A percentile compares a stretch with the other conserved stretches of the same genome.
These are phyloP conservation scores for Caenorhabditis angaria DNA, from an alignment of 2,888 invertebrate species.

Conservation along the genomic window DNA sequence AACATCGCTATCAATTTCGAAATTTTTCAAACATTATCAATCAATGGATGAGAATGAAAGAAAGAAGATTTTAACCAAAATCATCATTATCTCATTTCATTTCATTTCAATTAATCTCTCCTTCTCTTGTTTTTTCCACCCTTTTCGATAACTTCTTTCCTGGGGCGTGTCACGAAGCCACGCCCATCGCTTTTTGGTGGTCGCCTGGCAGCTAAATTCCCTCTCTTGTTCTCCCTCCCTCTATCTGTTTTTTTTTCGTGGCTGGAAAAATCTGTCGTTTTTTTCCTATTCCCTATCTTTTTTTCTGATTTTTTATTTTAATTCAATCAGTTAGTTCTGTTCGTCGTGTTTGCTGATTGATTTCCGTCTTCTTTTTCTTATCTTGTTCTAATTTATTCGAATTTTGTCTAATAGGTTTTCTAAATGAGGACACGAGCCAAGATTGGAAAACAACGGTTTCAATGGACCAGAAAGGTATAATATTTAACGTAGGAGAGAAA, in stretches of 20 bases:
- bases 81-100: conserved; percentile 11
- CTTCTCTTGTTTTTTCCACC: conserved; percentile 11
- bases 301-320: conserved; percentile 1
- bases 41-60: conserved; percentile 6
- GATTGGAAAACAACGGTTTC: conserved; percentile 45
- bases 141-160: conserved; percentile 3
- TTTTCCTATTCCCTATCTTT: conserved; percentile 9
- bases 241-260: neutral
- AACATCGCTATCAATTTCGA: neutral
- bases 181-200: neutral
- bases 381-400: conserved; percentile 19
- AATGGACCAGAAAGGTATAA: conserved; percentile 60
- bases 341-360: conserved; percentile 20
- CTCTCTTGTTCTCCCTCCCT: conserved; percentile 11
- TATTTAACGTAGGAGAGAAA: neutral
- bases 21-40: conserved; percentile 4
- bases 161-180: conserved; percentile 1
- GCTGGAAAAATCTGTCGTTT: too few species aligned
- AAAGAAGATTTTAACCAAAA: conserved; percentile 5
- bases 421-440: conserved; percentile 41
- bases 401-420: neutral
- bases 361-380: conserved; percentile 10
- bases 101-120: conserved; percentile 6
- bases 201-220: conserved; percentile 24
- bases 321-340: conserved; percentile 13